Evolutionary conservation across 2,113 vertebrate species (phyloP), one percentile per base, ranked within the genome.

Genomic region (Oriolus oriolus): DNA sequence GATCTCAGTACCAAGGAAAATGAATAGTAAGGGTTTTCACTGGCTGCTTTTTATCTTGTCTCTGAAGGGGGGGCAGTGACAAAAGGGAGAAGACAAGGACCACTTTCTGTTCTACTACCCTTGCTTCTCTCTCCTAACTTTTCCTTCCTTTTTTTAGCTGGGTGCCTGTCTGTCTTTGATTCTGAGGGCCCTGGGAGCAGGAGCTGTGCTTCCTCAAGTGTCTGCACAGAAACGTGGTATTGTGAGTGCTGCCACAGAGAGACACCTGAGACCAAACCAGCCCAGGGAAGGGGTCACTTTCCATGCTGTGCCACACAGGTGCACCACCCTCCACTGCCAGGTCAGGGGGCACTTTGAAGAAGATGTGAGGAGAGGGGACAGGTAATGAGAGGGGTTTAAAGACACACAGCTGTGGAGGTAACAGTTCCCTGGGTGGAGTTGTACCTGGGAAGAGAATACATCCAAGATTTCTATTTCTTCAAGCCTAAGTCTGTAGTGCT

Each of bases 31-130:
- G 37, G 49, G 44, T 84, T 91, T 87, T 71, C 71, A 39, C 31
- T 71, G 77, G 42, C 52, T 87, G 87, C 84, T 87, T 94, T 96
- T 96, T 49, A 75, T 93, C 77, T 91, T 89, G 39, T 50, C 81
- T 71, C 3, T 81, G 41, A 84, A 78, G 39, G 13, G 12, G 10
- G 26, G 37, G 77, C 63, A 61, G 71, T 80, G 44, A 90, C 89
- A 93, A 81, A 70, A 87, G 60, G 47, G 54, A 89, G 73, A 80
- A 59, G 76, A 50, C 1, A 6, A 59, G 0, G 2, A 53, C 87
- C 13, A 15, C 56, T 57, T 91, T 65, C 81, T 2, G 2, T 89
- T 79, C 74, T 94, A 18, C 39, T 37, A 44, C 49, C 1, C 3
- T 87, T 71, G 6, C 53, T 92, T 94, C 89, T 70, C 52, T 81